phyloP scores from a whole-genome alignment of 1,140 invertebrate genomes.

The Cyclina sinensis region DNA sequence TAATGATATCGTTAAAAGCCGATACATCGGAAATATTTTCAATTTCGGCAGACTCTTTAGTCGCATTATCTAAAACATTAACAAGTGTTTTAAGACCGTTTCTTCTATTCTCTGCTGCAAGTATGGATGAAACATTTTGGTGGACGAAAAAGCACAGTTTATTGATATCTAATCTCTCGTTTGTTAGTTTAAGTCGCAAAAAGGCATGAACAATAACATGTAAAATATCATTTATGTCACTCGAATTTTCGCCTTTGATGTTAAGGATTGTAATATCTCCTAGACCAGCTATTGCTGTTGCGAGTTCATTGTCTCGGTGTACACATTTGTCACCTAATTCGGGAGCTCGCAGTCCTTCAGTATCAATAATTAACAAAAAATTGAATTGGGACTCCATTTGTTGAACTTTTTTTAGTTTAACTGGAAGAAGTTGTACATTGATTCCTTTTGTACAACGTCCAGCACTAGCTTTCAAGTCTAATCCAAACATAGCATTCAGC shows the following conservation, averaged over 20 bases:
- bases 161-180: not conserved
- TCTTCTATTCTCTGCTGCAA: not conserved
- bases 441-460: constrained; percentile 20
- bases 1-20: not conserved
- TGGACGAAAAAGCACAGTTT: constrained; percentile 50
- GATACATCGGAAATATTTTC: not conserved
- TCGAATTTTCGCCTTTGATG: constrained; percentile 53
- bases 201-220: constrained; percentile 59
- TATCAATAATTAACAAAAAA: constrained; percentile 22
- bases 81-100: not conserved
- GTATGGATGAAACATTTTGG: constrained; percentile 39
- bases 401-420: not conserved
- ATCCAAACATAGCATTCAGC: constrained; percentile 44
- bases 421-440: not conserved
- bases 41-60: not conserved
- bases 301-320: constrained; percentile 59
- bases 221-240: constrained; percentile 56
- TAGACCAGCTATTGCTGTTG: constrained; percentile 60
- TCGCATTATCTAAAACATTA: not conserved
- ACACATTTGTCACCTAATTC: not conserved
- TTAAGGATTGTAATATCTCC: constrained; percentile 61
- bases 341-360: constrained; percentile 46
- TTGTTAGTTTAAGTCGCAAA: constrained; percentile 43
- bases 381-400: not conserved
- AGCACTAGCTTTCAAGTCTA: not conserved